These are phyloP conservation scores for Brachionus asplanchnoidis DNA, from an alignment of 1,140 invertebrate species.

Conservation along the genomic window DNA sequence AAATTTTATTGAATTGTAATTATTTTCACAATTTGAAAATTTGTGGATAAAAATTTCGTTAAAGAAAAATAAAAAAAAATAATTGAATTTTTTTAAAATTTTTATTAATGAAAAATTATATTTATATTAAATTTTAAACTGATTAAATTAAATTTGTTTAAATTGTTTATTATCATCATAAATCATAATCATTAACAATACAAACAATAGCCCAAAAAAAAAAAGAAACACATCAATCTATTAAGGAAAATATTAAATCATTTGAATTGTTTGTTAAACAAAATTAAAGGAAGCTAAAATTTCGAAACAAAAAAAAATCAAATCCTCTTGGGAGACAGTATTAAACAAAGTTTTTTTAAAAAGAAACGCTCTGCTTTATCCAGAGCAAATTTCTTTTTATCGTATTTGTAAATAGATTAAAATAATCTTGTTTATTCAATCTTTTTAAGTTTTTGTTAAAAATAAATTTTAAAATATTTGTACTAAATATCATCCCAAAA, in stretches of 20 bases:
- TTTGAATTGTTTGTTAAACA: neutral
- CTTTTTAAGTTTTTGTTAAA: neutral
- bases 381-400: neutral
- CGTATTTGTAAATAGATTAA: neutral
- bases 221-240: constrained; percentile 27
- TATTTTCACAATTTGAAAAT: too few relatives aligned
- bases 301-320: neutral
- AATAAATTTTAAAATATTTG: neutral
- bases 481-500: constrained; percentile 2
- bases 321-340: neutral
- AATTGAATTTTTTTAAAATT: neutral
- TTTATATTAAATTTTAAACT: constrained; percentile 11
- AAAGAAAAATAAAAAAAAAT: neutral
- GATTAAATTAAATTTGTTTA: constrained; percentile 9
- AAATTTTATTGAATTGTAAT: too few relatives aligned
- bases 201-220: neutral
- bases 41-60: neutral
- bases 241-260: neutral
- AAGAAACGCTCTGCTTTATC: neutral
- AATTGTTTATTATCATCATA: constrained; percentile 21
- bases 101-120: constrained; percentile 24
- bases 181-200: constrained; percentile 27
- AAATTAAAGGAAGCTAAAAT: neutral
- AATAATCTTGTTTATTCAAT: neutral
- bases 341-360: neutral